These are phyloP conservation scores for Fragum sueziense DNA, from an alignment of 2,888 invertebrate species.

Conservation along the genomic window DNA sequence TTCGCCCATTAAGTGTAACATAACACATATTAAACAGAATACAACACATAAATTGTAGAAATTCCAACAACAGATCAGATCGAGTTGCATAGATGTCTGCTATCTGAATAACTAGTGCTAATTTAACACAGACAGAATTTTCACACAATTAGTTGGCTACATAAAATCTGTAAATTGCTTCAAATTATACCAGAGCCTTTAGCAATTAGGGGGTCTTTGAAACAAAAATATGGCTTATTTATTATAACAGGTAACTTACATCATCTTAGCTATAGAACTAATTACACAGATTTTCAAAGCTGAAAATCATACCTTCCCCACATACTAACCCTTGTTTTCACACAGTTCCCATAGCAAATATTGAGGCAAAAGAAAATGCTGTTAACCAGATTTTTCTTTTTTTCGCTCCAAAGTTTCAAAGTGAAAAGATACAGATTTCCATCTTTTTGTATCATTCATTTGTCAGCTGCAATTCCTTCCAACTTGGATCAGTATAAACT, in stretches of 20 bases:
- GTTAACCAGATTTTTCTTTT: no score
- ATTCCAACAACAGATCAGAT: slow-evolving; percentile 2
- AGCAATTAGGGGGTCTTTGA: background rate
- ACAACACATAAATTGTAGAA: background rate
- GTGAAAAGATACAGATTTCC: no score
- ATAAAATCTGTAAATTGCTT: slow-evolving; percentile 10
- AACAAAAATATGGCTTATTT: background rate
- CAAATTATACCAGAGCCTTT: background rate
- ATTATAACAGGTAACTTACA: background rate
- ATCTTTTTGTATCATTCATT: no score
- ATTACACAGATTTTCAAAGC: background rate
- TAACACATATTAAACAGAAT: no score
- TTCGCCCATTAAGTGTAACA: no score
- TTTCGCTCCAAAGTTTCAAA: no score
- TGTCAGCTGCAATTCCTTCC: no score
- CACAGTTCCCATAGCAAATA: no score
- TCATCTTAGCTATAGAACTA: background rate
- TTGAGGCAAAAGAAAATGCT: no score
- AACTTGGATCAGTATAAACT: no score
- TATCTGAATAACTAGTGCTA: background rate
- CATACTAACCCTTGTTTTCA: no score
- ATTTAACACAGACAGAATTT: background rate
- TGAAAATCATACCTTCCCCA: no score
- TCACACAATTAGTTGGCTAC: slow-evolving; percentile 2
- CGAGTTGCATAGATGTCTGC: slow-evolving; percentile 12